A percentile compares a stretch with the other conserved stretches of the same genome.
Conservation (phyloP, 2,113 vertebrate genomes). For the Brevimyrus niger region DNA sequence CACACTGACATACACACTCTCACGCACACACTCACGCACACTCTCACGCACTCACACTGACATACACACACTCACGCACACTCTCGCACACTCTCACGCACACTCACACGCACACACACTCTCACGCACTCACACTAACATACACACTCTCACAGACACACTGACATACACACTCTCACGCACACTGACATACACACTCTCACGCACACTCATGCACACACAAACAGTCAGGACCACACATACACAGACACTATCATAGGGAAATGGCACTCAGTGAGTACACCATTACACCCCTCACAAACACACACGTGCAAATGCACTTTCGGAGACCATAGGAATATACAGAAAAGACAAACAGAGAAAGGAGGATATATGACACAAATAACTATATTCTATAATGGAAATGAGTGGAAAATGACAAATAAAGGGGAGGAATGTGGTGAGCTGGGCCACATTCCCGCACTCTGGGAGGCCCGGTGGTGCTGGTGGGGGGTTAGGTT, state of each 20-base stretch:
- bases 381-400: not conserved
- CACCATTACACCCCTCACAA: not conserved
- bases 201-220: too few species aligned
- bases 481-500: not conserved
- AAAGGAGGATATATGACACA: not conserved
- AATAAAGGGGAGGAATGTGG: not conserved
- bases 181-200: too few species aligned
- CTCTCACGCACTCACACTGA: too few species aligned
- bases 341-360: not conserved
- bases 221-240: not conserved
- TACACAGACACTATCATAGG: not conserved
- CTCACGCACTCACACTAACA: too few species aligned
- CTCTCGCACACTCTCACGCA: too few species aligned
- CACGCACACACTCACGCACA: too few species aligned
- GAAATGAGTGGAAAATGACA: not conserved
- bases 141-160: too few species aligned
- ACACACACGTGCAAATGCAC: conserved; percentile 15
- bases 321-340: not conserved
- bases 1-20: too few species aligned
- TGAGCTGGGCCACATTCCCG: not conserved
- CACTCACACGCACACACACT: too few species aligned
- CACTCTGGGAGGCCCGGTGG: not conserved
- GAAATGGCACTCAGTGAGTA: not conserved
- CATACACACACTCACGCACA: too few species aligned
- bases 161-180: too few species aligned